Evolutionary conservation across 2,113 vertebrate species (phyloP).

Genomic region (Sapayoa aenigma): DNA sequence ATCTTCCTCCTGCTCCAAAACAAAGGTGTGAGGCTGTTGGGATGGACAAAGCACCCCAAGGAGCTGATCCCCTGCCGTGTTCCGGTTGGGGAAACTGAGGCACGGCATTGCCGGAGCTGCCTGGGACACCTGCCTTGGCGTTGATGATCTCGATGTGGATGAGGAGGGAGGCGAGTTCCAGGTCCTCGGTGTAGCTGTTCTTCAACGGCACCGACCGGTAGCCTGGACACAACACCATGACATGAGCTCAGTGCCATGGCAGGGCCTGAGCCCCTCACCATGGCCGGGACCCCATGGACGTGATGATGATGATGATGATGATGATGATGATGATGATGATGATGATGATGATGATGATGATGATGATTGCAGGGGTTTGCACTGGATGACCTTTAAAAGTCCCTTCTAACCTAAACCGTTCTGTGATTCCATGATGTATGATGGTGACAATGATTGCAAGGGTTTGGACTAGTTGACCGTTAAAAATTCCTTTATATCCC

Average conservation of each 20-base stretch:
- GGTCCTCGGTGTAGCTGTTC: conserved; percentile 86
- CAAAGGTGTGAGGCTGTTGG: not conserved
- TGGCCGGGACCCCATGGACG: not conserved
- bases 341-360: not conserved
- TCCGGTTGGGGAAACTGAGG: not conserved
- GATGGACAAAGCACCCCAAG: too few species aligned
- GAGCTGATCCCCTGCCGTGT: too few species aligned
- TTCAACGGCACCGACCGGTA: conserved; percentile 81
- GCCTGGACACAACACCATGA: conserved; percentile 55
- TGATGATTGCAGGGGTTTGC: not conserved
- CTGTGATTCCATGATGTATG: not conserved
- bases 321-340: not conserved
- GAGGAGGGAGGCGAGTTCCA: conserved; percentile 81
- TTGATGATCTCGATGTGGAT: conserved; percentile 87
- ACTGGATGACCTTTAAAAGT: not conserved
- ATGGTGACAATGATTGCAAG: not conserved
- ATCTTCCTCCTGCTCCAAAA: conserved; percentile 79
- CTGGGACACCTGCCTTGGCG: conserved; percentile 74
- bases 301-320: not conserved
- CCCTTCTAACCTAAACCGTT: not conserved
- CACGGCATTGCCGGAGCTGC: fast-evolving
- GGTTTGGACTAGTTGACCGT: not conserved
- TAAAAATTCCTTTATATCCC: not conserved
- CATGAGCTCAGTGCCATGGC: not conserved
- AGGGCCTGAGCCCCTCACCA: fast-evolving